Evolutionary conservation across 2,797 vertebrate species (phyloP).

Genomic region (Hemitrygon akajei): DNA sequence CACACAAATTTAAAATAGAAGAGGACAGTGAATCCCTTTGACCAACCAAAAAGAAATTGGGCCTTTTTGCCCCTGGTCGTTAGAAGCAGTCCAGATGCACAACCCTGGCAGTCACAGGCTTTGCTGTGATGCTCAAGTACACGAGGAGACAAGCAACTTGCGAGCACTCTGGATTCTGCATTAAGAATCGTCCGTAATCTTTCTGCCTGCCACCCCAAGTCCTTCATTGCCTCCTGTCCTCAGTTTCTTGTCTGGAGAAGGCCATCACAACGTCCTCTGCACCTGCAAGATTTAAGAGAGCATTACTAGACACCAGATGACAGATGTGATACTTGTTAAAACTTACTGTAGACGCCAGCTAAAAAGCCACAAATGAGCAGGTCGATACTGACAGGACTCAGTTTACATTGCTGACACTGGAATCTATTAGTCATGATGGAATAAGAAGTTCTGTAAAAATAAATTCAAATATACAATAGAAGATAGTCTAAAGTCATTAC

Average conservation of each 20-base stretch:
- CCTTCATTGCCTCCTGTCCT: conserved; percentile 90
- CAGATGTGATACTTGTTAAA: background rate
- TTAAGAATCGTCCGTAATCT: background rate
- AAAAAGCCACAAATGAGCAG: background rate
- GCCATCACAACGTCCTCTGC: conserved; percentile 98
- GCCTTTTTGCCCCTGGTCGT: background rate
- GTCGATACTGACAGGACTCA: background rate
- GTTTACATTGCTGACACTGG: background rate
- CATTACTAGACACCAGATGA: background rate
- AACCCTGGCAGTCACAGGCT: background rate
- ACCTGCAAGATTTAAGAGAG: conserved; percentile 58
- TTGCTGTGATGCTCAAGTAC: background rate
- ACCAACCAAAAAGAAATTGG: background rate
- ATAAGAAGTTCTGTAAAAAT: background rate
- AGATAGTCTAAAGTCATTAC: background rate
- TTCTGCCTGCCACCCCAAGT: conserved; percentile 4
- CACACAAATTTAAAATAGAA: conserved; percentile 3
- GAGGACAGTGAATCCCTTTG: conserved; percentile 1
- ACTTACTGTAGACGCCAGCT: background rate
- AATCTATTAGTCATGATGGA: background rate
- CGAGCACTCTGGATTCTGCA: background rate
- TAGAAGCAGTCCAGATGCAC: background rate
- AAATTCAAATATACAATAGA: background rate
- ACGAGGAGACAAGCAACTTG: background rate
- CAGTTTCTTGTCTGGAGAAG: conserved; percentile 93